Base-by-base conservation (phyloP, 2,113 vertebrate species). In the Psettodes erumei region DNA sequence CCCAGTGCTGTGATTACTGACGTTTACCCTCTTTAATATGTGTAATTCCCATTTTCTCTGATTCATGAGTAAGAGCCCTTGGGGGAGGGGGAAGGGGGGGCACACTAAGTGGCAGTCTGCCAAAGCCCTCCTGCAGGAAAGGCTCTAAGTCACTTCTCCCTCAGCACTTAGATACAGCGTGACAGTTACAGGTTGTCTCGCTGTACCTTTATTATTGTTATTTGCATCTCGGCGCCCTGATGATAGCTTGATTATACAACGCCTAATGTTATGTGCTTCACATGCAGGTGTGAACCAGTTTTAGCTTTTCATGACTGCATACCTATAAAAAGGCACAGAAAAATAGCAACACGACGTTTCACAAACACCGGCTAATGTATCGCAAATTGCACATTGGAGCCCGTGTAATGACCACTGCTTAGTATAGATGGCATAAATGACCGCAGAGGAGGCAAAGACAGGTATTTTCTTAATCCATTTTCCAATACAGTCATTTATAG, bases 11-110 rank as follows among this genome's bases (percentile, higher is more conserved):
- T 93, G 91, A 95, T 95, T 95, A 93, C 91, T 89, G 90, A 91
- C 89, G 90, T 93, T 95, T 93, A 95, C 88, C 92, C 93, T 91
- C 92, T 94, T 93, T 93, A 94, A 94, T 94, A 93, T 93, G 91
- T 93, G 92, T 93, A 94, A 94, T 93, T 94, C 93, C 90, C 91
- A 91, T 93, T 95, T 93, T 93, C 92, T 92, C 88, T 92, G 94
- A 94, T 93, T 94, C 88, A 88, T 86, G 91, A 91, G 88, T 92
- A 90, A 92, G 92, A 88, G 91, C 89, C 92, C 92, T 92, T 89
- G 66, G 85, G 93, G n/a, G n/a, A n/a, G n/a, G n/a, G n/a, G n/a
- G n/a, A n/a, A n/a, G n/a, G n/a, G 92, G 89, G 90, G 89, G 71
- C 70, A 45, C 78, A 70, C 71, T 89, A 84, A 83, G 90, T 94